Evolutionary conservation across 2,888 invertebrate genomes (phyloP), one percentile per base, ranked within the genome.

Genomic region (Athetis lepigone): DNA sequence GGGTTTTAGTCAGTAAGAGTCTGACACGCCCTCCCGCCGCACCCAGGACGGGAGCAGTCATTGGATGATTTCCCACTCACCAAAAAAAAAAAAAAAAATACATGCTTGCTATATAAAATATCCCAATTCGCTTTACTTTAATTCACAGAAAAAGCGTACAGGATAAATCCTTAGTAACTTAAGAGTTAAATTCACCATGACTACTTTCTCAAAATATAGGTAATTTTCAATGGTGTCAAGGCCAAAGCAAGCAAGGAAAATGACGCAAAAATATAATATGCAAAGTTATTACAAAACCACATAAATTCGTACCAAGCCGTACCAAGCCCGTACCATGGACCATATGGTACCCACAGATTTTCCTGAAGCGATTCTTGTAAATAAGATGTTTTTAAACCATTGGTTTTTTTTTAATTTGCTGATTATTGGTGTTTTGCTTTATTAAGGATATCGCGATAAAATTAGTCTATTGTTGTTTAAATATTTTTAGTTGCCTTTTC

Each of bases 331-430:
- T 49, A 69, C 47, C 69, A 52, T 49, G 63, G 27, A 70, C 57
- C 64, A 37, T 4, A n/a, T n/a, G 9, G 50, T 46, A 11, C 19
- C 7, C 11, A 40, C 1, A 21, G 19, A 50, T 70, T 70, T 64
- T 70, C 70, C 70, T 70, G 64, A 36, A 54, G 19, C 43, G 43
- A 50, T 70, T 70, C 70, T 70, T 40, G 11, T 58, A 11, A 70
- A 27, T 36, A 4, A 2, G 2, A 27, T 21, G 4, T 29, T 49
- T 54, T 13, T 13, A 4, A 36, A 37, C 3, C n/a, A 43, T 37
- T 37, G 52, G 49, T 49, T 64, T 54, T 70, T 61, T 56, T 4
- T 39, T 2, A n/a, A 23, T 16, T 42, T 13, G 19, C 9, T 8
- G 19, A 18, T 13, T 9, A 2, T 9, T 39, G 23, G 19, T 33